These are phyloP conservation scores for Fragum sueziense DNA, from an alignment of 2,888 invertebrate genomes.

Conservation along the genomic window DNA sequence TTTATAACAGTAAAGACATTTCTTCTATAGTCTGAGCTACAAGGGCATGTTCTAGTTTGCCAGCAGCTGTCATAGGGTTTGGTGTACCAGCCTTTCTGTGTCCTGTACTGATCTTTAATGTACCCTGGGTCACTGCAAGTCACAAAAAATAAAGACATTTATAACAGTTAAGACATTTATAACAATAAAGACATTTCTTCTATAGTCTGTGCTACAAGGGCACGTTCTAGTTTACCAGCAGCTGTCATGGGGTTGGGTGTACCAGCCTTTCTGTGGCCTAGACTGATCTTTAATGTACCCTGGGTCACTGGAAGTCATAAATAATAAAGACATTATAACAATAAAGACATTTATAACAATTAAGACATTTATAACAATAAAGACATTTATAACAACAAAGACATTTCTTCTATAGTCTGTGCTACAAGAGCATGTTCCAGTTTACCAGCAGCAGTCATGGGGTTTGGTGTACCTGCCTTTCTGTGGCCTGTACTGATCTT, in stretches of 20 bases:
- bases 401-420: slow-evolving; percentile 79
- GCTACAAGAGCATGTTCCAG: slow-evolving; percentile 79
- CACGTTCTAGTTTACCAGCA: too few relatives aligned
- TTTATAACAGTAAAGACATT: too few relatives aligned
- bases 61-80: slow-evolving; percentile 78
- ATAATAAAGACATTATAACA: too few relatives aligned
- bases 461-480: slow-evolving; percentile 79
- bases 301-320: slow-evolving; percentile 66
- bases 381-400: too few relatives aligned
- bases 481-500: slow-evolving; percentile 66
- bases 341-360: too few relatives aligned
- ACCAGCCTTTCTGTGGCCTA: slow-evolving; percentile 44
- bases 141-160: too few relatives aligned
- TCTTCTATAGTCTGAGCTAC: slow-evolving; percentile 80
- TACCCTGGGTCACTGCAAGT: slow-evolving; percentile 66
- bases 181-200: too few relatives aligned
- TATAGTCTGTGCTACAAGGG: slow-evolving; percentile 75
- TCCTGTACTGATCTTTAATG: slow-evolving; percentile 61
- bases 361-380: too few relatives aligned
- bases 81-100: slow-evolving; percentile 77
- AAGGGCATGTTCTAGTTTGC: slow-evolving; percentile 80
- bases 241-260: slow-evolving; percentile 79
- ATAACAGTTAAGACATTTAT: too few relatives aligned
- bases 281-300: slow-evolving; percentile 62
- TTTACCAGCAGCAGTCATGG: slow-evolving; percentile 78